A percentile compares a stretch with the other conserved stretches of the same genome.
These are phyloP conservation scores for Delichon dasypus DNA, from an alignment of 2,797 vertebrate species.

Conservation along the genomic window DNA sequence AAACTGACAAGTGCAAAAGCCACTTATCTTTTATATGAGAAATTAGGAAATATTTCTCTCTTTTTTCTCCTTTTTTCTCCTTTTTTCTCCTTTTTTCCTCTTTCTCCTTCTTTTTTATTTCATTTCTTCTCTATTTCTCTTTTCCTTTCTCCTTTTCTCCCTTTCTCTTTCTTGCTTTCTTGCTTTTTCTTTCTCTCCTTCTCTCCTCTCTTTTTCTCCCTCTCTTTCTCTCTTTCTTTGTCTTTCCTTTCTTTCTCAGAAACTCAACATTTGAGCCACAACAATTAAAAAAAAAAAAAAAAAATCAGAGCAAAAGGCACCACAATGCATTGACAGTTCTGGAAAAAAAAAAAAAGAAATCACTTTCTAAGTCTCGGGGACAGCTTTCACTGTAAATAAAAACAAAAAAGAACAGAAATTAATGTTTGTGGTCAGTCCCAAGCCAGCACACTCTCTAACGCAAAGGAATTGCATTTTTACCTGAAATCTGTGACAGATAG, in stretches of 20 bases:
- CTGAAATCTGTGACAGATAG: conserved; percentile 68
- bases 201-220: too few species aligned
- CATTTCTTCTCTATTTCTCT: too few species aligned
- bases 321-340: not conserved
- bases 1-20: conserved; percentile 1
- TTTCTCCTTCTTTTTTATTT: too few species aligned
- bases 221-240: too few species aligned
- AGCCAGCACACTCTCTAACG: conserved; percentile 39
- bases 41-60: not conserved
- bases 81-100: not conserved
- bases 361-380: not conserved
- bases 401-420: conserved; percentile 49
- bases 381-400: conserved; percentile 48
- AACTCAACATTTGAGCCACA: not conserved
- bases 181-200: rapidly evolving
- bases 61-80: too few species aligned
- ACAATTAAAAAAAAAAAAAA: not conserved
- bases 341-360: not conserved
- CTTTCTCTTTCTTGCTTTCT: too few species aligned
- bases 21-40: not conserved
- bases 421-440: conserved; percentile 7
- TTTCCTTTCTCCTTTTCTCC: not conserved
- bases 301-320: conserved; percentile 11
- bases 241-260: not conserved
- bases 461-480: conserved; percentile 69